phyloP scores from a whole-genome alignment of 1,140 invertebrate species.

The Coenobita brevimanus region DNA sequence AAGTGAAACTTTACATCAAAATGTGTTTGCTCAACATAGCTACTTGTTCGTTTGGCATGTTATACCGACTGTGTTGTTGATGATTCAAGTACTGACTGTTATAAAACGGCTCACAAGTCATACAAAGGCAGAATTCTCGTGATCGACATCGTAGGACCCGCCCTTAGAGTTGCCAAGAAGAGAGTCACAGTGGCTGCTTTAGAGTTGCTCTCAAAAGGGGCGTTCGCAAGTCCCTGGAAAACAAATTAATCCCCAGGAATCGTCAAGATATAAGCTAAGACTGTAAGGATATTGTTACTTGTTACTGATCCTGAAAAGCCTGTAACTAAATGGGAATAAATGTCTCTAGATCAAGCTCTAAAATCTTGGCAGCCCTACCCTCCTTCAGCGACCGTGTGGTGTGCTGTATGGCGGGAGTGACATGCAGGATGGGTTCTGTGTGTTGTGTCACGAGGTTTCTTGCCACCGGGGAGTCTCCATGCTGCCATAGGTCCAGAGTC shows the following conservation, averaged over 20 bases:
- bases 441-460: conserved; percentile 29
- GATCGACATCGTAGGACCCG: conserved; percentile 12
- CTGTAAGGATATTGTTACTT: no score
- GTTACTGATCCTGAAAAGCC: no score
- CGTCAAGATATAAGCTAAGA: no score
- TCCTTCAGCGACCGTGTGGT: background rate
- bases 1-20: conserved; percentile 66
- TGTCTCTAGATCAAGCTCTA: no score
- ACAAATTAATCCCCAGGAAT: no score
- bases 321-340: no score
- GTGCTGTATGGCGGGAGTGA: background rate
- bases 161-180: no score
- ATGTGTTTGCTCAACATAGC: conserved; percentile 68
- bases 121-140: conserved; percentile 46
- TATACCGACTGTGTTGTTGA: conserved; percentile 63
- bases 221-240: no score
- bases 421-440: conserved; percentile 3
- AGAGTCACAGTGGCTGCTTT: no score
- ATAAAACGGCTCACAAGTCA: conserved; percentile 64
- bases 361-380: no score
- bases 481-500: conserved; percentile 44
- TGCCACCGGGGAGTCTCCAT: conserved; percentile 34
- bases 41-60: conserved; percentile 66
- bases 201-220: no score
- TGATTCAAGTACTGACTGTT: conserved; percentile 65